These are phyloP conservation scores for Apocrypta bakeri DNA, from an alignment of 1,140 invertebrate genomes.

Conservation along the genomic window DNA sequence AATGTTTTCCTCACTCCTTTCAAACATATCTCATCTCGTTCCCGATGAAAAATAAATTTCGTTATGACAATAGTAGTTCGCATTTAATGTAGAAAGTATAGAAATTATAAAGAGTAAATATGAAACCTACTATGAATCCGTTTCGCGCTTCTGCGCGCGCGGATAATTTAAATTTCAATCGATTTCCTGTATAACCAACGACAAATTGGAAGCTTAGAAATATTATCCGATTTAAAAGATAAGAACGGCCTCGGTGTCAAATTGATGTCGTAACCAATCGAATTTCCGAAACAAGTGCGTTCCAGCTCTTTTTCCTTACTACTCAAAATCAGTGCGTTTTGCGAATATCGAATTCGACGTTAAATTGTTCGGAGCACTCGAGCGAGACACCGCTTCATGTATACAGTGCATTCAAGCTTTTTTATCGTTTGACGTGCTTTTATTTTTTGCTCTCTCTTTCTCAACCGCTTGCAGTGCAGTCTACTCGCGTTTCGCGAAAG, in stretches of 20 bases:
- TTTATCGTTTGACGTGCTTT: neutral
- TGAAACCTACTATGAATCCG: constrained; percentile 10
- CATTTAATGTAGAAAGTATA: neutral
- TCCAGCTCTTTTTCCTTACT: neutral
- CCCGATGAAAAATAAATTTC: neutral
- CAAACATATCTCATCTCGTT: neutral
- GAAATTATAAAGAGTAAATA: constrained; percentile 23
- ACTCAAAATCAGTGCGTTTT: neutral
- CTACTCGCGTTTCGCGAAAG: neutral
- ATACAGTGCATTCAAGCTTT: too few species aligned
- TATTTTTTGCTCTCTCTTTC: neutral
- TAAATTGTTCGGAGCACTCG: neutral
- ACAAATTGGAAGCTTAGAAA: neutral
- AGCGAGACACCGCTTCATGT: neutral
- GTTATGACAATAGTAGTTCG: too few species aligned
- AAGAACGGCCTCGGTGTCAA: too few species aligned
- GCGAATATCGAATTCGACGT: neutral
- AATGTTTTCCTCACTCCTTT: neutral
- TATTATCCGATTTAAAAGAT: neutral
- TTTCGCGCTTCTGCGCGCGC: neutral
- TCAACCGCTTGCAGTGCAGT: too few species aligned
- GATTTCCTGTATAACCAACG: neutral
- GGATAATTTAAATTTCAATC: constrained; percentile 40
- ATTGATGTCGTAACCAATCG: too few species aligned
- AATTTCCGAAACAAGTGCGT: neutral